These are phyloP conservation scores for Opisthograptis luteolata DNA, from an alignment of 2,888 invertebrate genomes.

Conservation along the genomic window DNA sequence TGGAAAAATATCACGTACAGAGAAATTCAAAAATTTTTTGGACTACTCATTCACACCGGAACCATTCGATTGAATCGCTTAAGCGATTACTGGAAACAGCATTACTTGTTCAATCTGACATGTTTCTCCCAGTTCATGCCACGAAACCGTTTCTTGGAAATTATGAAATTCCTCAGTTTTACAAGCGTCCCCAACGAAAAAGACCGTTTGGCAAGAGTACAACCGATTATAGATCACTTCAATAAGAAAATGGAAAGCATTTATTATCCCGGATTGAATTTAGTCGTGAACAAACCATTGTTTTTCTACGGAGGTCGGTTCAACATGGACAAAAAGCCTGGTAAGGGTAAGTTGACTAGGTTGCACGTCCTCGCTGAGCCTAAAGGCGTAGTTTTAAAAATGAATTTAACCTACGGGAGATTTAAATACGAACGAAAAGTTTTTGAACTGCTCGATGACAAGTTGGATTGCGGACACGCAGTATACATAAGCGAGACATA, in stretches of 20 bases:
- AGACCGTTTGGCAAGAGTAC: not conserved
- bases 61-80: conserved; percentile 1
- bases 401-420: not conserved
- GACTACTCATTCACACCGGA: conserved; percentile 17
- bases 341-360: not conserved
- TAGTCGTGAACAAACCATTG: not conserved
- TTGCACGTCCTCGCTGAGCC: conserved; percentile 4
- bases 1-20: not conserved
- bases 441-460: conserved; percentile 1
- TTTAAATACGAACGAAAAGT: not conserved
- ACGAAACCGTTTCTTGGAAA: conserved; percentile 4
- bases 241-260: conserved; percentile 4
- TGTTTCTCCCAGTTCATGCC: conserved; percentile 11
- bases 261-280: conserved; percentile 1
- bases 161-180: conserved; percentile 9
- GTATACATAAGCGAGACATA: conserved; percentile 6
- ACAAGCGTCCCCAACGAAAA: not conserved
- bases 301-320: not conserved
- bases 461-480: conserved; percentile 10
- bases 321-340: not conserved
- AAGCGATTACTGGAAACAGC: conserved; percentile 14
- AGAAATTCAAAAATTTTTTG: conserved; percentile 13
- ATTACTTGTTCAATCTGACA: conserved; percentile 4
- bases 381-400: not conserved
- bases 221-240: conserved; percentile 13